Evolutionary conservation across 2,797 vertebrate species (phyloP).

Genomic region (Peromyscus nudipes): DNA sequence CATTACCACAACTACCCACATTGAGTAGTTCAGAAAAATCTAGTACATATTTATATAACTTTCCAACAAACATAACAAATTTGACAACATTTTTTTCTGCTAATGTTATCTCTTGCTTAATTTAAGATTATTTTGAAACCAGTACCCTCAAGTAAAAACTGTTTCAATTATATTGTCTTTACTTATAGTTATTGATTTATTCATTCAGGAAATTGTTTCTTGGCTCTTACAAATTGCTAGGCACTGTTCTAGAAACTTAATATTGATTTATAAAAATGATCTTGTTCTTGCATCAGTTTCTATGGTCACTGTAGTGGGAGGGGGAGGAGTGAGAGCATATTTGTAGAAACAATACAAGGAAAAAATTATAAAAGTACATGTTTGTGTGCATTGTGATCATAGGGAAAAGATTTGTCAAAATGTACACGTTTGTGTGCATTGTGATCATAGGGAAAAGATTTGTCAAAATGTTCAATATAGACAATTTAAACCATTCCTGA

Average conservation of each 20-base stretch:
- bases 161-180: background rate
- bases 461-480: background rate
- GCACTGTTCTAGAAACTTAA: background rate
- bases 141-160: background rate
- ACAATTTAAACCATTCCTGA: background rate
- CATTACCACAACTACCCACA: background rate
- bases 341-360: background rate
- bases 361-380: background rate
- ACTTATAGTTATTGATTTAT: background rate
- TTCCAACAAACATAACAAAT: background rate
- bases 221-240: background rate
- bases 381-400: background rate
- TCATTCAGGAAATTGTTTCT: slow-evolving; percentile 41
- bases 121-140: background rate
- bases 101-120: background rate
- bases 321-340: background rate
- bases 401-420: background rate
- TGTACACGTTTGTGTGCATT: background rate
- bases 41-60: background rate
- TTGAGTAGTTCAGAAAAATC: background rate
- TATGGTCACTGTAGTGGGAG: background rate
- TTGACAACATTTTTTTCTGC: background rate
- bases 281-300: background rate
- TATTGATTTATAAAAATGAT: background rate
- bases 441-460: background rate